phyloP scores from a whole-genome alignment of 2,113 vertebrate genomes.

The Microcebus jonahi region DNA sequence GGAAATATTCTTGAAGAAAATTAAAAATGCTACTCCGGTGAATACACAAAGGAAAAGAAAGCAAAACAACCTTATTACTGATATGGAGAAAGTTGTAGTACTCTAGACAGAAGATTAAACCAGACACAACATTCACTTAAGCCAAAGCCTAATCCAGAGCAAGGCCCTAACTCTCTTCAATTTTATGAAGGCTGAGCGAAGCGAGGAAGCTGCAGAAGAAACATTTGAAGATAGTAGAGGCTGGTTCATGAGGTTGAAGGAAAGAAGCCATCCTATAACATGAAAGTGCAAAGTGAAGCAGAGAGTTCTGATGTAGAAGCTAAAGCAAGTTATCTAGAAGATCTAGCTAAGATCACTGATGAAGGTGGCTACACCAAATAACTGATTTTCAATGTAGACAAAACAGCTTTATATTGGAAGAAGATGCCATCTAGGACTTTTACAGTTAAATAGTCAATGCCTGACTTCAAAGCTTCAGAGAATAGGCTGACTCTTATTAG shows the following conservation, averaged over 20 bases:
- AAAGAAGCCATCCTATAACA: not conserved
- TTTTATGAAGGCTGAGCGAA: not conserved
- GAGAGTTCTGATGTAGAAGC: not conserved
- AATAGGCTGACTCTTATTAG: not conserved
- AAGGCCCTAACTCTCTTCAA: not conserved
- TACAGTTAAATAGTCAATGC: not conserved
- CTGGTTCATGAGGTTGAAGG: not conserved
- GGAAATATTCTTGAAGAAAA: not conserved
- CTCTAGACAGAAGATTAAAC: not conserved
- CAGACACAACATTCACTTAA: not conserved
- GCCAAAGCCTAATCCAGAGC: not conserved
- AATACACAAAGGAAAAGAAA: not conserved
- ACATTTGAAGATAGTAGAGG: not conserved
- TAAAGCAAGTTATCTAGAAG: not conserved
- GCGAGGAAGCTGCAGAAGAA: not conserved
- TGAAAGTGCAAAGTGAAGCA: not conserved
- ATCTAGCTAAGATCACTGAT: not conserved
- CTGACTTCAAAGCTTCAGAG: not conserved
- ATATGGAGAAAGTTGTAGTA: not conserved
- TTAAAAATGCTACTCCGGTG: not conserved
- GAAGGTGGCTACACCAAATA: not conserved
- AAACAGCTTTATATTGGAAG: not conserved
- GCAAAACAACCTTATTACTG: not conserved
- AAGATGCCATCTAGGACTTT: not conserved
- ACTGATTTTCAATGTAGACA: not conserved